A percentile compares a stretch with the other conserved stretches of the same genome.
Evolutionary conservation across 2,888 invertebrate species (phyloP).

Genomic region (Cylindroiulus punctatus): DNA sequence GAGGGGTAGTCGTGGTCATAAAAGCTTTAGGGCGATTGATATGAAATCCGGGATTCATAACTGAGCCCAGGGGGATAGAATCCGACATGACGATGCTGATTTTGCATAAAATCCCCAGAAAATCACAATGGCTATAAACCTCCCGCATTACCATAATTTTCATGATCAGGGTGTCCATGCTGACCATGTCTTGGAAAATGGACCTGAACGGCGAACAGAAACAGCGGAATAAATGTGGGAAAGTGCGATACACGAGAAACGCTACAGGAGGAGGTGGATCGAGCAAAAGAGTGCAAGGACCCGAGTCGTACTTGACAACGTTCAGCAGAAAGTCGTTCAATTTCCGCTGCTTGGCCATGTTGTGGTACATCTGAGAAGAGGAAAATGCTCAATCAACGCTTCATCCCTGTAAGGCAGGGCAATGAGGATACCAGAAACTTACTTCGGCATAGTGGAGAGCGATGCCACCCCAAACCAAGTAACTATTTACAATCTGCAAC

Average conservation of each 20-base stretch:
- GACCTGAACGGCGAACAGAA: conserved; percentile 70
- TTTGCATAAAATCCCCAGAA: background rate
- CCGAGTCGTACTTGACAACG: conserved; percentile 76
- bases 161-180: conserved; percentile 82
- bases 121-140: background rate
- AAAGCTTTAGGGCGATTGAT: background rate
- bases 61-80: too few species aligned
- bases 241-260: background rate
- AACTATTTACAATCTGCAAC: conserved; percentile 71
- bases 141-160: conserved; percentile 75
- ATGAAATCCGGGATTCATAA: background rate
- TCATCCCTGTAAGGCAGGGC: background rate
- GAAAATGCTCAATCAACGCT: background rate
- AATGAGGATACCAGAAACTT: conserved; percentile 57
- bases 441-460: conserved; percentile 75
- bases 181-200: conserved; percentile 88
- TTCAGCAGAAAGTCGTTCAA: conserved; percentile 81
- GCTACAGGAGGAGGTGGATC: background rate
- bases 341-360: conserved; percentile 76
- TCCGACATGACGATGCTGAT: too few species aligned
- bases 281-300: background rate
- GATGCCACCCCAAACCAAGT: conserved; percentile 77
- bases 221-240: background rate
- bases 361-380: conserved; percentile 70
- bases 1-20: background rate